A percentile compares a stretch with the other conserved stretches of the same genome.
phyloP scores from a whole-genome alignment of 2,113 vertebrate species.

The Lasiurus borealis region DNA sequence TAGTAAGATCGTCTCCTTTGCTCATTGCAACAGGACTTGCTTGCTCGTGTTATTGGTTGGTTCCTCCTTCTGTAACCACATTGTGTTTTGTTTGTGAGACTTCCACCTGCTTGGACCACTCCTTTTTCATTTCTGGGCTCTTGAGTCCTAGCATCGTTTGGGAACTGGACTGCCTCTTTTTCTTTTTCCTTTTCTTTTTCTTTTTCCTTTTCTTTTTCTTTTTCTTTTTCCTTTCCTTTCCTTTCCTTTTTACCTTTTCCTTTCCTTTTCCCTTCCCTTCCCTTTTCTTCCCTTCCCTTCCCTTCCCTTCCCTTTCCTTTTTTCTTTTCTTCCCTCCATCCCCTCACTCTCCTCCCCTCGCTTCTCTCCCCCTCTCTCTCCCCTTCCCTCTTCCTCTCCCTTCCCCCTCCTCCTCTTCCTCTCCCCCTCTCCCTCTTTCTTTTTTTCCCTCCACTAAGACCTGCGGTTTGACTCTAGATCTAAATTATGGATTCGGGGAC shows the following conservation, averaged over 20 bases:
- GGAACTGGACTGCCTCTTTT: neutral
- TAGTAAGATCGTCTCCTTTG: neutral
- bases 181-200: too few species aligned
- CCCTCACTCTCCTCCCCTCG: too few species aligned
- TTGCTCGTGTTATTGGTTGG: neutral
- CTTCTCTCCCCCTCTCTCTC: too few species aligned
- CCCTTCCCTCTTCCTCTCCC: too few species aligned
- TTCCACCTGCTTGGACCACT: neutral
- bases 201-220: too few species aligned
- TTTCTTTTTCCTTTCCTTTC: too few species aligned
- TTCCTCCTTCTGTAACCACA: constrained; percentile 41
- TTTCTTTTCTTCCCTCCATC: neutral
- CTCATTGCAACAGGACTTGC: neutral
- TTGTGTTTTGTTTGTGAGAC: constrained; percentile 47
- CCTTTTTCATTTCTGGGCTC: neutral
- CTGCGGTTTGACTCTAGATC: neutral
- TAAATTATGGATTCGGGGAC: constrained; percentile 12
- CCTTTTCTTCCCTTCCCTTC: too few species aligned
- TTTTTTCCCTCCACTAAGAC: neutral
- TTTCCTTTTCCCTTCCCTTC: too few species aligned
- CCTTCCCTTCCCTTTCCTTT: too few species aligned
- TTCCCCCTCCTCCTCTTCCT: too few species aligned
- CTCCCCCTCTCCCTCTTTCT: too few species aligned
- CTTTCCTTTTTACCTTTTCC: too few species aligned
- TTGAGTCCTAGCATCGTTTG: constrained; percentile 30